phyloP scores from a whole-genome alignment of 2,888 invertebrate genomes.

The Dinocampus coccinellae region DNA sequence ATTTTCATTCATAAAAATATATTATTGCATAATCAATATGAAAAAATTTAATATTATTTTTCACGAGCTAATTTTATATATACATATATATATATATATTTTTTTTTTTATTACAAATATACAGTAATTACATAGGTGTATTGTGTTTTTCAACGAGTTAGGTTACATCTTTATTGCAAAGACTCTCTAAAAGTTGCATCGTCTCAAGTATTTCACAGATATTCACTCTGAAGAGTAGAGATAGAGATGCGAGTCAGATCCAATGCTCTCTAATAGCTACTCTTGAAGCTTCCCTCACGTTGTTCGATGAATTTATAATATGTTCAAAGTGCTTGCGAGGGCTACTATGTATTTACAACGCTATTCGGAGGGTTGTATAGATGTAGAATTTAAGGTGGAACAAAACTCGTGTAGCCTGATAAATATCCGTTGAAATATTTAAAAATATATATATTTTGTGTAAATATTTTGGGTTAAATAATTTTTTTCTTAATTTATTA shows the following conservation, averaged over 20 bases:
- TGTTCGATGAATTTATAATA: slow-evolving; percentile 26
- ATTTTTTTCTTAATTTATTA: too few relatives aligned
- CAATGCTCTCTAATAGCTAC: slow-evolving; percentile 15
- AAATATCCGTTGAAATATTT: too few relatives aligned
- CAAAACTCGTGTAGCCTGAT: not conserved
- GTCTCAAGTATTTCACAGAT: slow-evolving; percentile 16
- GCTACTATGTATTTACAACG: not conserved
- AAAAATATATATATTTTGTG: too few relatives aligned
- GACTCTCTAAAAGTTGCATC: slow-evolving; percentile 24
- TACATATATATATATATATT: too few relatives aligned
- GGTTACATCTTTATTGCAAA: slow-evolving; percentile 10
- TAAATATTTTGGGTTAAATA: too few relatives aligned
- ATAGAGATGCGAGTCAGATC: slow-evolving; percentile 5
- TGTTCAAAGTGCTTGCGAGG: slow-evolving; percentile 22
- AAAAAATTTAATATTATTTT: too few relatives aligned
- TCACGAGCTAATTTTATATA: too few relatives aligned
- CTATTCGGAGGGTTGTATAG: not conserved
- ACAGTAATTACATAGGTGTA: not conserved
- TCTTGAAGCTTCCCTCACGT: not conserved
- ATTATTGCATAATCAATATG: not conserved
- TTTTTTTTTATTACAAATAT: too few relatives aligned
- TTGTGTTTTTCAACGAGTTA: not conserved
- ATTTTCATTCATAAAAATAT: not conserved
- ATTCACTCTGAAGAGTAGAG: not conserved
- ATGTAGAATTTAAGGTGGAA: not conserved